Evolutionary conservation across 92 coral and sea anemone genomes (phyloP).

Genomic region (Metridium senile): DNA sequence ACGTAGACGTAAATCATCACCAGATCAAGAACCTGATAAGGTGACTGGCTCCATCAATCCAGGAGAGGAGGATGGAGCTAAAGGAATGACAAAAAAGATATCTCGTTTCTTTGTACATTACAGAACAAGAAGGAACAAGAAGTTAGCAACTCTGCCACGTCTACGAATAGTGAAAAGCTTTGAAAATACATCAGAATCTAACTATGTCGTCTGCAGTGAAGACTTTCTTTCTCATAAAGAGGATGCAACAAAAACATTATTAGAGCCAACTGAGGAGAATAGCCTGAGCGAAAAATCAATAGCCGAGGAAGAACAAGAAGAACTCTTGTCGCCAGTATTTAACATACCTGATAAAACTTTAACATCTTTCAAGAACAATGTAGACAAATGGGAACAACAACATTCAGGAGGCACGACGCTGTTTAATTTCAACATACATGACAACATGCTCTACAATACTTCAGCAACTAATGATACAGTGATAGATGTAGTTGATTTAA

Average conservation of each 20-base stretch:
- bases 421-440: no score
- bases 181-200: neutral
- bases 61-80: neutral
- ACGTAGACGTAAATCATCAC: constrained; percentile 36
- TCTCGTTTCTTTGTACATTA: neutral
- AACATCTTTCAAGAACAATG: no score
- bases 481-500: neutral
- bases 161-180: neutral
- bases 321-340: no score
- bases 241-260: neutral
- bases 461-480: neutral
- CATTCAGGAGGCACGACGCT: no score
- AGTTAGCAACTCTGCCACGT: neutral
- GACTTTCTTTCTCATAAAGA: no score
- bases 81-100: neutral
- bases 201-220: neutral
- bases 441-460: neutral
- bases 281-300: neutral
- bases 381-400: no score
- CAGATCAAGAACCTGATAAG: neutral
- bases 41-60: no score
- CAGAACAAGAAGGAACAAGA: neutral
- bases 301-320: neutral
- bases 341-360: no score
- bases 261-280: neutral